phyloP scores from a whole-genome alignment of 2,113 vertebrate species.

The Corythornis cristatus region DNA sequence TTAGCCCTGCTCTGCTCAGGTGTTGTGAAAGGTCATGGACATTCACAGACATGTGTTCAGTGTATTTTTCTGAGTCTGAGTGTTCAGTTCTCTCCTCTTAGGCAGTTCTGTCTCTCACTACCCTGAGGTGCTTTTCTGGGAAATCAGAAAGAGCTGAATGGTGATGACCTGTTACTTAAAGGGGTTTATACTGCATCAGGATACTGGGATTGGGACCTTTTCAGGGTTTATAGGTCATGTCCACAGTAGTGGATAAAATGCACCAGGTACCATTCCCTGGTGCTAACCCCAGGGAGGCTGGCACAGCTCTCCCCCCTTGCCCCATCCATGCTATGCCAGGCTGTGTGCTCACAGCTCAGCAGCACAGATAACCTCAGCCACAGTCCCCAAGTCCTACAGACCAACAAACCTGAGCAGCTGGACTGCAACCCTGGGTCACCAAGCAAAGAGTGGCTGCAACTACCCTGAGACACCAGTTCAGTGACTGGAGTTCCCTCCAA shows the following conservation, averaged over 20 bases:
- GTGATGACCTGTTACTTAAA: neutral
- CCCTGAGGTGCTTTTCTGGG: neutral
- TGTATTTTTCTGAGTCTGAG: neutral
- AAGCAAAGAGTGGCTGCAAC: fast-evolving
- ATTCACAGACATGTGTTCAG: neutral
- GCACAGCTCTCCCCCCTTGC: neutral
- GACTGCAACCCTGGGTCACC: neutral
- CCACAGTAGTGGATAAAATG: neutral
- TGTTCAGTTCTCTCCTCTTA: neutral
- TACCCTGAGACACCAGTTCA: neutral
- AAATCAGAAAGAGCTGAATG: neutral
- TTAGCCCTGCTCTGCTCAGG: neutral
- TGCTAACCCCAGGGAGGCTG: neutral
- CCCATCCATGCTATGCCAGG: neutral
- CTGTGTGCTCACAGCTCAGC: neutral
- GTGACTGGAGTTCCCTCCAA: neutral
- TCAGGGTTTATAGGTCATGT: neutral
- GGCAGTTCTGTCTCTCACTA: neutral
- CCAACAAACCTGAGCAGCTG: neutral
- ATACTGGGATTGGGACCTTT: neutral
- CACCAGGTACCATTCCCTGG: neutral
- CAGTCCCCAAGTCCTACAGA: neutral
- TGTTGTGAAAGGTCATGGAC: neutral
- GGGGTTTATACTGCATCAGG: neutral
- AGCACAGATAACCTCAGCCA: neutral